phyloP scores from a whole-genome alignment of 2,797 vertebrate species.

The Sebastes hopkinsi region DNA sequence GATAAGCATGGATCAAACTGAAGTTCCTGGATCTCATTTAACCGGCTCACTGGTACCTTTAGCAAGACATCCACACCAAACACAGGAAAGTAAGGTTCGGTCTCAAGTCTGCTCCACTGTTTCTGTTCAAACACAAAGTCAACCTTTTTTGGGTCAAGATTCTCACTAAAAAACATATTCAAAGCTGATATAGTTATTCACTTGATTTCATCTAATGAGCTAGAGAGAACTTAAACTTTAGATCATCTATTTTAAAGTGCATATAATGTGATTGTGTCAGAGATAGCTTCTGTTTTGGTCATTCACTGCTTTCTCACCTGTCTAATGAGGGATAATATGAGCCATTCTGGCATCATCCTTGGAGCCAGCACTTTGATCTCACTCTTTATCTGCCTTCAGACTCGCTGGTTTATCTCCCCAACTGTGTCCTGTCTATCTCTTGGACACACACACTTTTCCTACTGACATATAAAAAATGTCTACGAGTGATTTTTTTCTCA shows the following conservation, averaged over 20 bases:
- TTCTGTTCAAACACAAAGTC: not conserved
- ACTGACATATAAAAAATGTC: not conserved
- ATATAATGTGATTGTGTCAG: not conserved
- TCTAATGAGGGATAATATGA: slow-evolving; percentile 5
- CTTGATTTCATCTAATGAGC: not conserved
- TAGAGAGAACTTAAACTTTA: not conserved
- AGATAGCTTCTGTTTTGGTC: not conserved
- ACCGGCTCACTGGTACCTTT: not conserved
- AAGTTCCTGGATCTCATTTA: not conserved
- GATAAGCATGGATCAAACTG: not conserved
- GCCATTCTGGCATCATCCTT: not conserved
- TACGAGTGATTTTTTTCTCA: not conserved
- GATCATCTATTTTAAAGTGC: not conserved
- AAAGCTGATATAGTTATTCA: not conserved
- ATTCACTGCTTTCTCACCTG: not conserved
- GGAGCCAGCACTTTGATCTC: not conserved
- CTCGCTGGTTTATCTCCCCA: not conserved
- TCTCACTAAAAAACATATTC: not conserved
- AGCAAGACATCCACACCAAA: not conserved
- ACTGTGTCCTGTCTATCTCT: not conserved
- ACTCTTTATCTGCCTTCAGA: slow-evolving; percentile 10
- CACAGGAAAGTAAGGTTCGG: not conserved
- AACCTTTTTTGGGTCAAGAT: not conserved
- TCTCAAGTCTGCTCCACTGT: not conserved
- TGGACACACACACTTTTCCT: not conserved